Percentiles rank a stretch among this genome's conserved stretches.
phyloP scores from a whole-genome alignment of 2,888 invertebrate species.

The Ariolimax columbianus region DNA sequence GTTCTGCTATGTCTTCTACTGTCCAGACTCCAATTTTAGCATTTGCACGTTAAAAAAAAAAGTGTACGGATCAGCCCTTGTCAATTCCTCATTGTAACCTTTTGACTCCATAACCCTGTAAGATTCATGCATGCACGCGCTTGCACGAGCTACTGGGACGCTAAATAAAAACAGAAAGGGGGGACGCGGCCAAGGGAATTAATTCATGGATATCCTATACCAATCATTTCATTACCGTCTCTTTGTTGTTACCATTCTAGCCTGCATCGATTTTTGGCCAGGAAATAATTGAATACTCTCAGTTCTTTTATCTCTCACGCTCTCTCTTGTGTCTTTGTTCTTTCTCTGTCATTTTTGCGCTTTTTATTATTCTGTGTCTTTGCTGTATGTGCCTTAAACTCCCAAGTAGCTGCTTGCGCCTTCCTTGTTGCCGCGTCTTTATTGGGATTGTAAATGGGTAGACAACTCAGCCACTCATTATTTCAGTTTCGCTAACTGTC shows the following conservation, averaged over 20 bases:
- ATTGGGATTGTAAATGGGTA: too few species aligned
- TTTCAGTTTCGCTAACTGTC: too few species aligned
- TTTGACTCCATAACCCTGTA: slow-evolving; percentile 1
- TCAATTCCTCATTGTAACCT: slow-evolving; percentile 12
- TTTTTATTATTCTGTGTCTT: neutral
- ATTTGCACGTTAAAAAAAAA: neutral
- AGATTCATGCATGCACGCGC: slow-evolving; percentile 21
- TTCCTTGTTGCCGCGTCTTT: too few species aligned
- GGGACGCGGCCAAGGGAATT: slow-evolving; percentile 28
- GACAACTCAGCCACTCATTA: neutral
- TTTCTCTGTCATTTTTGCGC: neutral
- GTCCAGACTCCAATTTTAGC: neutral
- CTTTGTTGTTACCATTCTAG: slow-evolving; percentile 27
- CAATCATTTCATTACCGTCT: slow-evolving; percentile 41
- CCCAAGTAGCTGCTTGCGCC: neutral
- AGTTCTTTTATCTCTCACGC: neutral
- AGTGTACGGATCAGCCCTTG: neutral
- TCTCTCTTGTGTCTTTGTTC: neutral
- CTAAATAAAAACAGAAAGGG: too few species aligned
- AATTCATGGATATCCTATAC: slow-evolving; percentile 35
- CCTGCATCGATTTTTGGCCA: slow-evolving; percentile 20
- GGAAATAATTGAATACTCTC: slow-evolving; percentile 32
- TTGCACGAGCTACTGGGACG: neutral
- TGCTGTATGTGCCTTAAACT: neutral
- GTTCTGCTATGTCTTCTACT: too few species aligned